Evolutionary conservation across 2,797 vertebrate species (phyloP), one percentile per base, ranked within the genome.

Genomic region (Syndactyla subalaris): DNA sequence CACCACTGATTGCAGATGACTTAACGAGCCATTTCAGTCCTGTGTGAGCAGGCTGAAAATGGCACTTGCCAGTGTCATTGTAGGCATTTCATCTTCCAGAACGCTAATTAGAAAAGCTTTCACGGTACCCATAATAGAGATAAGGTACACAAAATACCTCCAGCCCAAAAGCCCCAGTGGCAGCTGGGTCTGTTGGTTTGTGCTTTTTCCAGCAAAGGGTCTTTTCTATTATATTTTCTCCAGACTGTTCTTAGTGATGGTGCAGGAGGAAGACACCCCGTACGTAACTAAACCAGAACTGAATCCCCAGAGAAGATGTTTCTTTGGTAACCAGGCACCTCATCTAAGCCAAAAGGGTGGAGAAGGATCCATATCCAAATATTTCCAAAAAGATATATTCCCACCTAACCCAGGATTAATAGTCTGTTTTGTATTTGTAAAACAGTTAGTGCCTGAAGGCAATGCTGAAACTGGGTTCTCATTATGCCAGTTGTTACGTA

Each of bases 21-120:
- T 94, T 90, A 93, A 76, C 11, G 18, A 94, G 81, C 88, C 67
- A 18, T 93, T 94, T 79, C 75, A 67, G 84, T 30, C 67, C 90
- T 85, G 48, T 21, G 26, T 34, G 84, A 94, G 67, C 84, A 12
- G 41, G 67, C 84, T 87, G 91, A 21, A 75, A 87, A 74, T 52
- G 55, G 55, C 86, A 87, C 91, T 94, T 92, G 77, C 52, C 52
- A 21, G 27, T 66, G 86, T 87, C 84, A 32, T 24, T n/a, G 77
- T 27, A 93, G 59, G 43, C 74, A 81, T 79, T 93, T 62, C 46
- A 38, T 81, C 79, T 91, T 91, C 81, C 74, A 79, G 86, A 54
- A 67, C 71, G 62, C 73, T 88, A 78, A 86, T 90, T 75, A 81
- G 86, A 68, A 90, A 84, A 86, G 71, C 85, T 87, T 66, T 80